Conservation (phyloP, 1,140 invertebrate species). For the Tetragonula clypearis region DNA sequence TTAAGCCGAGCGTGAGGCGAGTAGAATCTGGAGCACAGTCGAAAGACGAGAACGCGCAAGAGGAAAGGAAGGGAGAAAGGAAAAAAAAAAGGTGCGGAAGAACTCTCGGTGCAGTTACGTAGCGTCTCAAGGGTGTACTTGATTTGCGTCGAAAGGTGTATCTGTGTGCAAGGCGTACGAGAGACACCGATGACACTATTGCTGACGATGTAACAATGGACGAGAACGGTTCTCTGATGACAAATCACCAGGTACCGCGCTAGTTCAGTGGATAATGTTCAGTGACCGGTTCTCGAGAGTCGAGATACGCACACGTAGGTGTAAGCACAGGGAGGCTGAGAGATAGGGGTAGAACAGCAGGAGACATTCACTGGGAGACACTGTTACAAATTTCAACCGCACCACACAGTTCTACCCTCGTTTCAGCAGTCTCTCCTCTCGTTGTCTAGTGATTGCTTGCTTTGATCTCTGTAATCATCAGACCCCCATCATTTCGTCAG, state of each 20-base stretch:
- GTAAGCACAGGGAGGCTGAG: background rate
- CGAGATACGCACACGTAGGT: slow-evolving; percentile 20
- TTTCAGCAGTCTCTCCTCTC: slow-evolving; percentile 62
- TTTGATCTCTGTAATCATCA: slow-evolving; percentile 79
- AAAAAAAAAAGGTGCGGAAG: slow-evolving; percentile 42
- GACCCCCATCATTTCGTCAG: slow-evolving; percentile 33
- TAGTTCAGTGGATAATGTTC: slow-evolving; percentile 30
- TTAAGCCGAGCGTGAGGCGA: slow-evolving; percentile 17
- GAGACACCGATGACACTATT: slow-evolving; percentile 6
- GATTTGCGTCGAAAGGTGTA: slow-evolving; percentile 47
- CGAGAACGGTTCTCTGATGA: background rate
- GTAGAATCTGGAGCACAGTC: slow-evolving; percentile 56
- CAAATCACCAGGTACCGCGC: slow-evolving; percentile 17
- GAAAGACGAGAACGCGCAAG: slow-evolving; percentile 2
- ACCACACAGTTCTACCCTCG: slow-evolving; percentile 37
- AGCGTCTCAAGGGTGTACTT: slow-evolving; percentile 74
- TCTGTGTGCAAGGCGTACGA: background rate
- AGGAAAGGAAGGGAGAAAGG: slow-evolving; percentile 13
- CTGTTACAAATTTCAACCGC: slow-evolving; percentile 35
- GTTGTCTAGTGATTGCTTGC: slow-evolving; percentile 76
- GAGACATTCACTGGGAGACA: background rate
- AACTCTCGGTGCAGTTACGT: slow-evolving; percentile 72
- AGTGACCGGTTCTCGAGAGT: slow-evolving; percentile 25
- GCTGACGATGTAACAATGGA: slow-evolving; percentile 6
- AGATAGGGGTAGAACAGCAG: background rate